Evolutionary conservation across 2,797 vertebrate species (phyloP).

Genomic region (Sebastes wilsoni): DNA sequence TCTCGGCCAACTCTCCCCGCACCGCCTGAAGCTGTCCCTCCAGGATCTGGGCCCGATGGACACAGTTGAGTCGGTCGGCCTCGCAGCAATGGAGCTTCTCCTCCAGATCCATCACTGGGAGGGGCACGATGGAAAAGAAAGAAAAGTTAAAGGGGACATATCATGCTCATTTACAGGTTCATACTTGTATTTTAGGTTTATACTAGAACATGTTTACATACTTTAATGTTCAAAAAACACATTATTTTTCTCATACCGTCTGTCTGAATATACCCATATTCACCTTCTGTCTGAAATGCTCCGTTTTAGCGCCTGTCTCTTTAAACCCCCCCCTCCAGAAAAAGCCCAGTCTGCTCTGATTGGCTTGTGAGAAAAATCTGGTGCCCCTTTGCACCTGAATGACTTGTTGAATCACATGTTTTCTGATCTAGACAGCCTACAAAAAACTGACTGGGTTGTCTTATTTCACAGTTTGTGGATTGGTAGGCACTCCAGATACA

Average conservation of each 20-base stretch:
- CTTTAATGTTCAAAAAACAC: neutral
- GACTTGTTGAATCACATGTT: neutral
- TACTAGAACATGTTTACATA: neutral
- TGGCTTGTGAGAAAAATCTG: too few species aligned
- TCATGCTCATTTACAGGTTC: neutral
- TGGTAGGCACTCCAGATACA: neutral
- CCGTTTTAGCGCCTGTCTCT: neutral
- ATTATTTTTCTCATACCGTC: neutral
- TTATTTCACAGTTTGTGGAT: neutral
- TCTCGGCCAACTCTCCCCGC: conserved; percentile 80
- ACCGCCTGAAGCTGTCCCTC: conserved; percentile 85
- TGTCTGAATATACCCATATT: neutral
- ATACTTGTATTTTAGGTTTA: neutral
- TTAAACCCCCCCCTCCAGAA: neutral
- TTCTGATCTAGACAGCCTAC: neutral
- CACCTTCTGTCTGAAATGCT: neutral
- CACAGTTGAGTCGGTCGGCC: conserved; percentile 76
- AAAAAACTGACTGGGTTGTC: neutral
- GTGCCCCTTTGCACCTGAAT: neutral
- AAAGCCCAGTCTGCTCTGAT: neutral
- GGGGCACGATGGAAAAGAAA: neutral
- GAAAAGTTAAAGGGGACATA: neutral
- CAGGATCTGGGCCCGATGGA: conserved; percentile 79
- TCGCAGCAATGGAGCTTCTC: conserved; percentile 86
- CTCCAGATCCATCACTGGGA: conserved; percentile 86